These are phyloP conservation scores for Megaleporinus macrocephalus DNA, from an alignment of 2,113 vertebrate genomes.

Conservation along the genomic window DNA sequence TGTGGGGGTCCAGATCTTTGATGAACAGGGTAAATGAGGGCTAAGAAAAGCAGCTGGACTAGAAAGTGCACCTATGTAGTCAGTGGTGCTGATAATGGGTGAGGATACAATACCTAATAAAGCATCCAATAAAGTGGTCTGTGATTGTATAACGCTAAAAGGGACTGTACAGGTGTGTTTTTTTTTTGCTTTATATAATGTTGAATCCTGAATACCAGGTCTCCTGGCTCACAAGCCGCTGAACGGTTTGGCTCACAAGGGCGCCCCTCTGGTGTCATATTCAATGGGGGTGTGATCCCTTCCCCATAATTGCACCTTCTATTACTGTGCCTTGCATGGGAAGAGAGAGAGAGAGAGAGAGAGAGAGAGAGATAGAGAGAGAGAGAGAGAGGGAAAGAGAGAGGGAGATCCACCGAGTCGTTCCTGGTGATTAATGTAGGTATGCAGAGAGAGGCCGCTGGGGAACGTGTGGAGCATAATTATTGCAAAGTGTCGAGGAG, in stretches of 20 bases:
- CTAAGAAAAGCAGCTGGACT: too few relatives aligned
- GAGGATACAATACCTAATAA: too few relatives aligned
- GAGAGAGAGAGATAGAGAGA: constrained; percentile 12
- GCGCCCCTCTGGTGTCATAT: constrained; percentile 45
- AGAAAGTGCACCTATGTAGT: too few relatives aligned
- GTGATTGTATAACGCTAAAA: not conserved
- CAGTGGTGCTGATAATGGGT: too few relatives aligned
- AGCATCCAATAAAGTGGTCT: too few relatives aligned
- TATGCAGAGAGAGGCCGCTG: constrained; percentile 42
- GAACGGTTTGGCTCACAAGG: constrained; percentile 32
- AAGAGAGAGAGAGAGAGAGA: constrained; percentile 30
- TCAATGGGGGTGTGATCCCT: constrained; percentile 42
- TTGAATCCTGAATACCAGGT: constrained; percentile 15
- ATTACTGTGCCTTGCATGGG: constrained; percentile 34
- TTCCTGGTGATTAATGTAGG: constrained; percentile 56
- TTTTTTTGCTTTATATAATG: not conserved
- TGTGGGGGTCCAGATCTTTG: too few relatives aligned
- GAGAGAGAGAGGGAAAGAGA: constrained; percentile 5
- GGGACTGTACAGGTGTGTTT: not conserved
- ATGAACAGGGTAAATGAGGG: too few relatives aligned
- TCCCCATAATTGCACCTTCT: constrained; percentile 55
- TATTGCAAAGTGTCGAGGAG: constrained; percentile 43
- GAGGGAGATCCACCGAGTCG: constrained; percentile 36
- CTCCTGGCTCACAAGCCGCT: constrained; percentile 7
- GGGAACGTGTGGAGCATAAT: constrained; percentile 55